These are phyloP conservation scores for Ceratina calcarata DNA, from an alignment of 1,140 invertebrate species.

Conservation along the genomic window DNA sequence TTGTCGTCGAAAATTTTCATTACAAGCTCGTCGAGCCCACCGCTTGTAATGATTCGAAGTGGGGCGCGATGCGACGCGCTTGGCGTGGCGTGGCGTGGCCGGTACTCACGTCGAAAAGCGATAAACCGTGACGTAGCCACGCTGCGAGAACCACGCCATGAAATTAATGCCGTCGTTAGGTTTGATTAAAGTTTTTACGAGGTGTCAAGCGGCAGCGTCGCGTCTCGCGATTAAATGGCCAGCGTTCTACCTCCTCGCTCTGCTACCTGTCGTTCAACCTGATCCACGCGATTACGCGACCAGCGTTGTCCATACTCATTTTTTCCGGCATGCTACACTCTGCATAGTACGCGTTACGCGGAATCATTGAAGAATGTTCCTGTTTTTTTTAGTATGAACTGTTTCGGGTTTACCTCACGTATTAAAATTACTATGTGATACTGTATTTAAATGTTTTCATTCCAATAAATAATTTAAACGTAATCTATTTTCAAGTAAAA, in stretches of 20 bases:
- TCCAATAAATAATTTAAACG: too few relatives aligned
- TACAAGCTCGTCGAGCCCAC: conserved; percentile 1
- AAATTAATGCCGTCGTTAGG: conserved; percentile 60
- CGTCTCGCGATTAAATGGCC: conserved; percentile 63
- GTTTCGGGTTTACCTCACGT: not conserved
- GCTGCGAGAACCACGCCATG: conserved; percentile 24
- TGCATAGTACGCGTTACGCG: not conserved
- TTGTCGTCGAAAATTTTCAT: conserved; percentile 52
- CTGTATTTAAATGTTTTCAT: too few relatives aligned
- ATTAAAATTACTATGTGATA: not conserved
- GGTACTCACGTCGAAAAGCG: conserved; percentile 47
- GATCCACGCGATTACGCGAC: conserved; percentile 12
- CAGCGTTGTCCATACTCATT: not conserved
- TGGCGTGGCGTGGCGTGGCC: not conserved
- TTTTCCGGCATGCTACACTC: not conserved
- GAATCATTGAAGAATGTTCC: not conserved
- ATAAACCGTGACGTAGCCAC: conserved; percentile 31
- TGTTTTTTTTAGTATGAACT: not conserved
- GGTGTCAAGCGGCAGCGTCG: conserved; percentile 63
- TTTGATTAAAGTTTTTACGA: conserved; percentile 71
- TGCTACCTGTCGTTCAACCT: conserved; percentile 27
- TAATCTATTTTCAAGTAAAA: too few relatives aligned
- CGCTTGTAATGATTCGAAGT: conserved; percentile 55
- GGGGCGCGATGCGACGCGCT: not conserved
- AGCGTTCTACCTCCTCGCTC: conserved; percentile 13